Percentiles rank a stretch among this genome's conserved stretches.
These are phyloP conservation scores for Himalopsyche tibetana DNA, from an alignment of 2,888 invertebrate genomes.

Conservation along the genomic window DNA sequence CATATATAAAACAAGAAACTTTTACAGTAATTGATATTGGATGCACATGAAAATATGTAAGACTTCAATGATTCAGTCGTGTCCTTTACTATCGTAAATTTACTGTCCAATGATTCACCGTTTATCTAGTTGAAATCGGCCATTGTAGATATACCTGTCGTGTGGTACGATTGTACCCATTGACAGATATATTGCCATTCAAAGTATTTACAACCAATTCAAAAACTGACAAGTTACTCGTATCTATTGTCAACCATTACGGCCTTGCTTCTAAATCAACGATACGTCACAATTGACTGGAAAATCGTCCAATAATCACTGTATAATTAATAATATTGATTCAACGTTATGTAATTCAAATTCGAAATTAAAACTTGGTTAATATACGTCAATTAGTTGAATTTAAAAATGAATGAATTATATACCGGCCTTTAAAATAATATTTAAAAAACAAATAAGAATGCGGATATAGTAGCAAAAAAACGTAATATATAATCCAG, in stretches of 20 bases:
- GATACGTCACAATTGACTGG: neutral
- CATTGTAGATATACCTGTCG: constrained; percentile 9
- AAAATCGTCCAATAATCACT: no score
- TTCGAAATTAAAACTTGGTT: no score
- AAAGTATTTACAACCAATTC: constrained; percentile 23
- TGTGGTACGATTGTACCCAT: constrained; percentile 19
- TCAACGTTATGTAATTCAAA: no score
- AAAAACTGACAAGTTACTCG: constrained; percentile 18
- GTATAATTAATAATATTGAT: no score
- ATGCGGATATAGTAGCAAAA: no score
- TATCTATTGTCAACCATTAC: neutral
- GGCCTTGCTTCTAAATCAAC: neutral
- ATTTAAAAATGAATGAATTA: no score
- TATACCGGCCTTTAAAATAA: no score
- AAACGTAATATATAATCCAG: no score
- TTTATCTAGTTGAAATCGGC: constrained; percentile 7
- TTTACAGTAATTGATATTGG: no score
- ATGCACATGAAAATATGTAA: neutral
- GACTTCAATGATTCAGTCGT: neutral
- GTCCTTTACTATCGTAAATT: neutral
- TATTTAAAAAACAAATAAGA: no score
- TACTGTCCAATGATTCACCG: neutral
- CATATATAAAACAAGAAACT: no score
- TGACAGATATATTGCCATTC: constrained; percentile 21
- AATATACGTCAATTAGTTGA: no score